phyloP scores from a whole-genome alignment of 2,888 invertebrate genomes.

The Drosophila villosipedis region DNA sequence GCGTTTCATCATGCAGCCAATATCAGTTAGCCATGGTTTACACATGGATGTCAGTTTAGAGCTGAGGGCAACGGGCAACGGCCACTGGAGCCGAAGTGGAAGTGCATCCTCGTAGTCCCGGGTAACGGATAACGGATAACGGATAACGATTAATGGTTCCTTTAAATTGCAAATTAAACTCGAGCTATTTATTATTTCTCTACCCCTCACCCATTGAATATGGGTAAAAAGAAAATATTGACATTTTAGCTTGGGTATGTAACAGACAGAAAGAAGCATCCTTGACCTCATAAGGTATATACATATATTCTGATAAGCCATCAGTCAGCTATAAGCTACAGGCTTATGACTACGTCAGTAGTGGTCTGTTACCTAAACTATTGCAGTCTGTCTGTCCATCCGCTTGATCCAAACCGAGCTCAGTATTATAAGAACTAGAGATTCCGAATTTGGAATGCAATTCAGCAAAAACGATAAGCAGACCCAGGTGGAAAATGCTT shows the following conservation, averaged over 20 bases:
- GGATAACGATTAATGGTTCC: too few relatives aligned
- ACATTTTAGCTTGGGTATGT: background rate
- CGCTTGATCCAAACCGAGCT: background rate
- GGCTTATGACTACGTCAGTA: background rate
- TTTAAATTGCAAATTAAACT: background rate
- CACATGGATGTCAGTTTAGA: background rate
- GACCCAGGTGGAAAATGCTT: background rate
- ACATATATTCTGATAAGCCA: background rate
- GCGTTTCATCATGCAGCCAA: conserved; percentile 33
- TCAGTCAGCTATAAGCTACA: background rate
- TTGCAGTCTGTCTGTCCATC: background rate
- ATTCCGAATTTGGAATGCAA: background rate
- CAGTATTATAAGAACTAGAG: background rate
- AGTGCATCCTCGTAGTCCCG: background rate
- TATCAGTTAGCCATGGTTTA: conserved; percentile 23
- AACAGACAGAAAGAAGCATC: background rate
- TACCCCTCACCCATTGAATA: background rate
- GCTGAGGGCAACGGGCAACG: background rate
- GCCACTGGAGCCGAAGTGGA: background rate
- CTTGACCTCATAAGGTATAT: background rate
- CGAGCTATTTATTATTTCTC: background rate
- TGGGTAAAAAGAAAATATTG: background rate
- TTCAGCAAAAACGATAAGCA: background rate
- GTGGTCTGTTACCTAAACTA: background rate
- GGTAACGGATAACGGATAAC: background rate